Base-by-base conservation (phyloP, 2,888 invertebrate species). In the Lathronympha strigana region DNA sequence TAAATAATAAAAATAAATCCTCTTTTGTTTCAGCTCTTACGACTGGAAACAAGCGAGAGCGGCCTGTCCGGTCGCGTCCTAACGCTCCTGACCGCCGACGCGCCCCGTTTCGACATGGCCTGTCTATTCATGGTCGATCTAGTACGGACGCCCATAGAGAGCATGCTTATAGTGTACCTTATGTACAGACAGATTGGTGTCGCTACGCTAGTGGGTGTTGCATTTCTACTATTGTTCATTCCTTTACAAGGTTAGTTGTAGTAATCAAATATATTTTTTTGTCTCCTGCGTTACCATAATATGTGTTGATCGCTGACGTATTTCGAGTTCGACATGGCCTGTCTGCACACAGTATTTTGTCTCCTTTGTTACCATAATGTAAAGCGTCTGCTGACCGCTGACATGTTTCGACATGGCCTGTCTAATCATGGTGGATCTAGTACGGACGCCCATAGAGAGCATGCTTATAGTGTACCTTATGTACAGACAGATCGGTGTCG, bases 271-370 rank as follows among this genome's bases (percentile, higher is more conserved):
- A n/a, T 0, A 3, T 25, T 13, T 9, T 28, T 28, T 28, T 15
- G 9, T 9, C n/a, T 9, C 15, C 28, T 28, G n/a, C 5, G 17
- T 28, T n/a, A 23, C 47, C 13, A 3, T 19, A 19, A 97, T n/a
- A n/a, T n/a, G n/a, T n/a, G n/a, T n/a, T n/a, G n/a, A n/a, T 97
- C 0, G 98, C 97, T 63, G 98, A 98, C 83, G 97, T 97, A 0
- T 95, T 95, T 71, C 88, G 97, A n/a, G 67, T 97, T 98, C 84
- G 98, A 98, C 83, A 93, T 96, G 86, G 95, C 95, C 8, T 93
- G 95, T 19, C 88, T 97, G 60, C 97, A 97, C 81, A 86, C 97
- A 19, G 96, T 97, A 82, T n/a, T n/a, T n/a, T n/a, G n/a, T n/a
- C n/a, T n/a, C n/a, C n/a, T n/a, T n/a, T n/a, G n/a, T n/a, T n/a